Evolutionary conservation across 37 sponge, comb jelly and placozoan species (phyloP).

Genomic region (Lycopodina hypogea): DNA sequence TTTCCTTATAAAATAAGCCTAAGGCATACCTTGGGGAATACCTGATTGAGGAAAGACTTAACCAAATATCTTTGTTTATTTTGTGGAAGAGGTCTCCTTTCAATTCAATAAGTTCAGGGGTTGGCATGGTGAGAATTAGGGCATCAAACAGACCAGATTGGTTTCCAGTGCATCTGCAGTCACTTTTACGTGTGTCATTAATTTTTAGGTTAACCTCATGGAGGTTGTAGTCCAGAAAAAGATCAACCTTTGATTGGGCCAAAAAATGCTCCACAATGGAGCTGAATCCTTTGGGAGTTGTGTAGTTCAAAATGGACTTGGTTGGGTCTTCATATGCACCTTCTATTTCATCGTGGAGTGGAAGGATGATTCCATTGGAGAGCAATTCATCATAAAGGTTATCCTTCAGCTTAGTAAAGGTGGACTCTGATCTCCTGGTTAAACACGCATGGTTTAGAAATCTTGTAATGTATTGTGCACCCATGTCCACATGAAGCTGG

Average conservation of each 20-base stretch:
- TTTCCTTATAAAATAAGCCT: conserved; percentile 43
- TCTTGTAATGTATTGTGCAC: conserved; percentile 61
- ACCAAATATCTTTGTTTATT: not conserved
- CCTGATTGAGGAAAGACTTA: conserved; percentile 19
- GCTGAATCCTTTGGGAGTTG: conserved; percentile 48
- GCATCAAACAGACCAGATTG: conserved; percentile 12
- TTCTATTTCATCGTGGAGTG: conserved; percentile 48
- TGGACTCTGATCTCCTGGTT: too few species aligned
- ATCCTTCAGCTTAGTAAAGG: conserved; percentile 11
- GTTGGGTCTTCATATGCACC: conserved; percentile 1
- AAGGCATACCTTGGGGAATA: conserved; percentile 69
- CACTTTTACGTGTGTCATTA: not conserved
- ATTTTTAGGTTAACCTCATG: not conserved
- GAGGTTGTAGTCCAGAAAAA: not conserved
- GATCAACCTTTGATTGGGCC: conserved; percentile 8
- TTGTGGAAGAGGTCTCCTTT: conserved; percentile 17
- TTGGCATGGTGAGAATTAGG: conserved; percentile 55
- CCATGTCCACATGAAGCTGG: conserved; percentile 60
- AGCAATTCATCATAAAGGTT: conserved; percentile 30
- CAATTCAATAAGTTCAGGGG: conserved; percentile 42
- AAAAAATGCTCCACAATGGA: conserved; percentile 47
- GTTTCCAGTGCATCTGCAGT: conserved; percentile 12
- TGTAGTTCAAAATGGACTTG: conserved; percentile 13
- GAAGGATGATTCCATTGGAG: not conserved
- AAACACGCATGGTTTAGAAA: not conserved